Evolutionary conservation across 1,140 invertebrate genomes (phyloP), one percentile per base, ranked within the genome.

Genomic region (Aphaenogaster ashmeadi): DNA sequence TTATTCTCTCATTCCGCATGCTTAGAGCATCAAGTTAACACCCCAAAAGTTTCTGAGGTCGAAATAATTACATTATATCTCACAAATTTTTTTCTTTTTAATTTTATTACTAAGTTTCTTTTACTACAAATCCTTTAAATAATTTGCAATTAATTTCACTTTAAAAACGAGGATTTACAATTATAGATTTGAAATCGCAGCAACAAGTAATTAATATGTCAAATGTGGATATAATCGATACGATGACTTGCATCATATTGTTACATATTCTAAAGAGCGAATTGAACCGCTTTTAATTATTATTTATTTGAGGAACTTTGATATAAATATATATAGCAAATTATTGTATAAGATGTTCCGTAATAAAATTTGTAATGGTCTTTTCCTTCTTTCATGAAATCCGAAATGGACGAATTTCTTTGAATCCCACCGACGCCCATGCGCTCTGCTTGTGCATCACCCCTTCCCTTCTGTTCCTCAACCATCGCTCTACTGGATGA

Each of bases 351-450:
- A 36, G 6, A 33, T 71, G 7, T 56, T 44, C 0, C 11, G 11
- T 54, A 41, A 67, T 67, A 80, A 18, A 81, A 44, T 81, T 56
- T 81, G 41, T 56, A 44, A 80, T 41, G 60, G 2, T 18, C 13
- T 27, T 41, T 47, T 33, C 2, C 13, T 66, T 7, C 7, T 69
- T 6, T n/a, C n/a, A 56, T 67, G 15, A 71, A 69, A 81, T 62
- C 15, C 27, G 3, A 41, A 36, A 56, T 33, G 21, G 13, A 33
- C 33, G 50, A 38, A 71, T 56, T 15, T 41, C 36, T 56, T 41
- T 54, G 36, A 38, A 41, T 56, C 8, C 15, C 9, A 7, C 21
- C 13, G 78, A 56, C 64, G 64, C 78, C 78, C 64, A 71, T 81
- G 66, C n/a, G 21, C 36, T 44, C 9, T 15, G 60, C 44, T 66